Evolutionary conservation across 2,113 vertebrate species (phyloP).

Genomic region (Benitochromis conjunctus): DNA sequence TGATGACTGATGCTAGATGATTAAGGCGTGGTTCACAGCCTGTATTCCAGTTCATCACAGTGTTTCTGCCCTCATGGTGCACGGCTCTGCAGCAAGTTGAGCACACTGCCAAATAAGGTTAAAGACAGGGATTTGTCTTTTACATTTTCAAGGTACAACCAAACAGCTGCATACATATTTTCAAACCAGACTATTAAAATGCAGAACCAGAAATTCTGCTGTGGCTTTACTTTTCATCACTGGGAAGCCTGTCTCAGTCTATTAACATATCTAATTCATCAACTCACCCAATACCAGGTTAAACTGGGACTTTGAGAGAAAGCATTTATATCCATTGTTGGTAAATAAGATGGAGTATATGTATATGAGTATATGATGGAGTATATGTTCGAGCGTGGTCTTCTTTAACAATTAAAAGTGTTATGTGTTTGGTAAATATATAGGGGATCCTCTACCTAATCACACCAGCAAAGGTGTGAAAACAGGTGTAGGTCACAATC

Average conservation of each 20-base stretch:
- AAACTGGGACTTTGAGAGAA: neutral
- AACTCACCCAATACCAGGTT: neutral
- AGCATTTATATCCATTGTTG: neutral
- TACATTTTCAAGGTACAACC: neutral
- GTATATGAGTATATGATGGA: too few species aligned
- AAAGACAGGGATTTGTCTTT: neutral
- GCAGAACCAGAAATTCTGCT: neutral
- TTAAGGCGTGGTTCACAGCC: neutral
- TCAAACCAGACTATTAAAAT: neutral
- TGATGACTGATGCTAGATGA: neutral
- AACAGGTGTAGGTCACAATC: too few species aligned
- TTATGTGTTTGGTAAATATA: neutral
- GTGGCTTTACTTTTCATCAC: too few species aligned
- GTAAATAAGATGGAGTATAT: rapidly evolving
- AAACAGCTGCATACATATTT: neutral
- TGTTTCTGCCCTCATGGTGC: neutral
- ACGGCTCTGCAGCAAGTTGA: neutral
- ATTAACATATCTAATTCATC: neutral
- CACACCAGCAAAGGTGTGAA: too few species aligned
- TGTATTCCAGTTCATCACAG: neutral
- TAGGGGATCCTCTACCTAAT: too few species aligned
- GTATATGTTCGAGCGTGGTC: neutral
- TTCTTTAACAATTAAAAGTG: neutral
- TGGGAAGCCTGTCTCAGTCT: neutral
- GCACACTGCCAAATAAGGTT: neutral